A percentile compares a stretch with the other conserved stretches of the same genome.
Conservation (phyloP, 2,113 vertebrate species). For the Scortum barcoo region DNA sequence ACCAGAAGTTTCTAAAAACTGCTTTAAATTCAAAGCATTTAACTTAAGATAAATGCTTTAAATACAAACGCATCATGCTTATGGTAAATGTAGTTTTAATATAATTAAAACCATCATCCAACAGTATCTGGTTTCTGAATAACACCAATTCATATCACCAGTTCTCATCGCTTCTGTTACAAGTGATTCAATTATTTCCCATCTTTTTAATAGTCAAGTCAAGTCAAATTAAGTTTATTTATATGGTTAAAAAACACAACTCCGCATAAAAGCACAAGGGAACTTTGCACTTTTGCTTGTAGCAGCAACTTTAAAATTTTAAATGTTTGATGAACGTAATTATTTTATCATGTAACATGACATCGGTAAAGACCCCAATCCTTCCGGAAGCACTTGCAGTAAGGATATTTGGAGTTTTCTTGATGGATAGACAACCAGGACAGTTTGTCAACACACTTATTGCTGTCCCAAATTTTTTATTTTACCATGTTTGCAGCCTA, state of each 20-base stretch:
- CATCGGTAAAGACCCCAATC: slow-evolving; percentile 8
- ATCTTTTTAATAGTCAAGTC: neutral
- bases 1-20: neutral
- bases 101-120: neutral
- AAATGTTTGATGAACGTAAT: slow-evolving; percentile 38
- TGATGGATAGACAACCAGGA: neutral
- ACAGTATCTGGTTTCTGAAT: neutral
- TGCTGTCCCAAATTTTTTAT: neutral
- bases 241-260: neutral
- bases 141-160: neutral
- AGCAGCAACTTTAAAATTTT: neutral
- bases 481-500: neutral
- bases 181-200: neutral
- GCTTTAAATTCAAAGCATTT: neutral
- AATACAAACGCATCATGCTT: neutral
- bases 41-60: neutral
- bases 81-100: neutral
- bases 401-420: neutral
- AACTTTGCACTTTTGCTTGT: slow-evolving; percentile 20
- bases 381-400: slow-evolving; percentile 1
- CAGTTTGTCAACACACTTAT: neutral
- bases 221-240: neutral
- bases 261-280: neutral
- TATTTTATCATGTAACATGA: slow-evolving; percentile 36
- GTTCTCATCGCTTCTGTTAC: neutral